These are phyloP conservation scores for Blennius ocellaris DNA, from an alignment of 2,113 vertebrate species.

Conservation along the genomic window DNA sequence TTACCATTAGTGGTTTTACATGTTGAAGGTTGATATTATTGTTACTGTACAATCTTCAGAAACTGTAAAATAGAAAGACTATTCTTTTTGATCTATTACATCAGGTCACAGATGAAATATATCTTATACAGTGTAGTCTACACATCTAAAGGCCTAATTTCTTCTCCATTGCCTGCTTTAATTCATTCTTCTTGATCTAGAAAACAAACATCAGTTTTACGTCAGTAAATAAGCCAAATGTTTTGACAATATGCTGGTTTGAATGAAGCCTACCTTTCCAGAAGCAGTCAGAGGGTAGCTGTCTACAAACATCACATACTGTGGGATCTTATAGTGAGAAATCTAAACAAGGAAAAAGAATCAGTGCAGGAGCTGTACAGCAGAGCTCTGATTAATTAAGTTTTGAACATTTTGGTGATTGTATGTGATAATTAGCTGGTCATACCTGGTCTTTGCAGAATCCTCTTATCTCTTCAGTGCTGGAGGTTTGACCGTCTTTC, in stretches of 20 bases:
- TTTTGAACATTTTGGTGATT: neutral
- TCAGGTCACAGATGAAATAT: no score
- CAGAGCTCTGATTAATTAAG: neutral
- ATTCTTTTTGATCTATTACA: neutral
- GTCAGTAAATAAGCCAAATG: neutral
- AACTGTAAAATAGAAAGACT: no score
- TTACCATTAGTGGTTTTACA: no score
- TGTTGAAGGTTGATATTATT: no score
- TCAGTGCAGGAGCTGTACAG: neutral
- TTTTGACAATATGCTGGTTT: neutral
- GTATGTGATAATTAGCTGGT: neutral
- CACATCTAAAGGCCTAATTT: conserved; percentile 53
- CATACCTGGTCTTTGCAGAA: conserved; percentile 94
- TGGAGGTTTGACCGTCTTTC: conserved; percentile 81
- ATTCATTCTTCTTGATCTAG: conserved; percentile 72
- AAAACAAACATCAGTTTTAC: conserved; percentile 5
- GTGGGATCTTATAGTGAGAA: conserved; percentile 94
- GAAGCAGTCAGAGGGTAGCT: conserved; percentile 89
- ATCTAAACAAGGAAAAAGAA: conserved; percentile 81
- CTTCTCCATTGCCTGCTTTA: conserved; percentile 65
- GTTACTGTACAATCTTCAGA: no score
- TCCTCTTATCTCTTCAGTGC: conserved; percentile 86
- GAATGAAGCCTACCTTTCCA: conserved; percentile 87
- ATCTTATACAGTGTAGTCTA: neutral
- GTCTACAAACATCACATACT: conserved; percentile 87